A percentile compares a stretch with the other conserved stretches of the same genome.
Conservation (phyloP, 2,113 vertebrate species). For the Atlantisia rogersi region DNA sequence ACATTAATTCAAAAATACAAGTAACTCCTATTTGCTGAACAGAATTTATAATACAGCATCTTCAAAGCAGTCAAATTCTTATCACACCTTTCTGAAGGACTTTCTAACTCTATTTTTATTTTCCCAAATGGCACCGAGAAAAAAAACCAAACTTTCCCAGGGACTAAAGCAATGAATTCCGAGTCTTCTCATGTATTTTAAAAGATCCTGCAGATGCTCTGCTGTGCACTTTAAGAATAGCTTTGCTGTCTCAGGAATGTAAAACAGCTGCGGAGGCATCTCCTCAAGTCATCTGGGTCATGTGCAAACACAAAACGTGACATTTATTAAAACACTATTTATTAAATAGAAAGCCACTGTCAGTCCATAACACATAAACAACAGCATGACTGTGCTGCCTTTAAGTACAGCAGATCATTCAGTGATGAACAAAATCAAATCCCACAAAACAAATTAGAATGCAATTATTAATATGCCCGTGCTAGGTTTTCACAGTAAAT, state of each 20-base stretch:
- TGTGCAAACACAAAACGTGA: neutral
- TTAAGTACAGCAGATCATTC: neutral
- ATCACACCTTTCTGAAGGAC: neutral
- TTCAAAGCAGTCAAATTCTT: neutral
- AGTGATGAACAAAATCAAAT: neutral
- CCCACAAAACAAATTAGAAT: neutral
- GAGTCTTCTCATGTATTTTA: neutral
- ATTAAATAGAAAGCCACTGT: neutral
- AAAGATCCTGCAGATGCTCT: constrained; percentile 12
- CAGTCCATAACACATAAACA: neutral
- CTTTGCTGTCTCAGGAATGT: constrained; percentile 24
- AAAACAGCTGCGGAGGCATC: constrained; percentile 22
- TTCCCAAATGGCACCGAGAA: neutral
- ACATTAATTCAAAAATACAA: neutral
- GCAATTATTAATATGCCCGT: neutral
- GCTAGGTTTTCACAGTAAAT: neutral
- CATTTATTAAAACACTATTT: neutral
- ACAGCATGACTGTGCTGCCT: neutral
- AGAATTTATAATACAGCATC: neutral
- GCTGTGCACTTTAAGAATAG: constrained; percentile 23
- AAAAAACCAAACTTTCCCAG: neutral
- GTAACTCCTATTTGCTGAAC: neutral
- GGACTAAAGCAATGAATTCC: neutral
- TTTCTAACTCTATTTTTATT: neutral
- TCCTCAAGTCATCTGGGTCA: neutral